Percentiles rank a stretch among this genome's conserved stretches.
phyloP scores from a whole-genome alignment of 2,888 invertebrate genomes.

The Chironomus riparius region DNA sequence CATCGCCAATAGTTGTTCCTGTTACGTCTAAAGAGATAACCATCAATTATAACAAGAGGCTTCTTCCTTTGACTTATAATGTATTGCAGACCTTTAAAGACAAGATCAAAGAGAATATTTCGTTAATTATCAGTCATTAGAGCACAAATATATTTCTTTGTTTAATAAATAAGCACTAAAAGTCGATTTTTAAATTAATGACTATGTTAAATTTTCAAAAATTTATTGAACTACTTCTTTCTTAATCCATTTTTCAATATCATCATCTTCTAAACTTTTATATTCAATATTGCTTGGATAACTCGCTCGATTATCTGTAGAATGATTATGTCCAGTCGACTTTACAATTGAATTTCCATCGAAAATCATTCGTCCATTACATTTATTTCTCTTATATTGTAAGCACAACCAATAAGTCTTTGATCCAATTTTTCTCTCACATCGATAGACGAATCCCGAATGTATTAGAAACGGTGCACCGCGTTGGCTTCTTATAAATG shows the following conservation, averaged over 20 bases:
- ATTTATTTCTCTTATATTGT: conserved; percentile 27
- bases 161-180: background rate
- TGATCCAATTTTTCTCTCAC: conserved; percentile 27
- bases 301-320: background rate
- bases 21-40: conserved; percentile 36
- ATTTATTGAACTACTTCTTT: too few relatives aligned
- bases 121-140: background rate
- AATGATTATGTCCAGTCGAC: conserved; percentile 28
- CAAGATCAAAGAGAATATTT: background rate
- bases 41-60: conserved; percentile 34
- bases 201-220: background rate
- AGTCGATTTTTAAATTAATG: background rate
- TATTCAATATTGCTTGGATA: background rate
- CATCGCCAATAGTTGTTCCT: conserved; percentile 37
- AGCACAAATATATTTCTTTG: background rate
- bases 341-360: conserved; percentile 27
- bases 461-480: conserved; percentile 28
- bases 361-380: conserved; percentile 27
- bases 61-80: conserved; percentile 36
- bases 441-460: conserved; percentile 28
- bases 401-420: conserved; percentile 29
- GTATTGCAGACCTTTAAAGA: conserved; percentile 31
- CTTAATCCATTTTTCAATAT: background rate
- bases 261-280: conserved; percentile 5
- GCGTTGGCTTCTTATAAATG: conserved; percentile 29